A percentile compares a stretch with the other conserved stretches of the same genome.
Conservation (phyloP, 2,113 vertebrate genomes). For the Thomomys bottae region DNA sequence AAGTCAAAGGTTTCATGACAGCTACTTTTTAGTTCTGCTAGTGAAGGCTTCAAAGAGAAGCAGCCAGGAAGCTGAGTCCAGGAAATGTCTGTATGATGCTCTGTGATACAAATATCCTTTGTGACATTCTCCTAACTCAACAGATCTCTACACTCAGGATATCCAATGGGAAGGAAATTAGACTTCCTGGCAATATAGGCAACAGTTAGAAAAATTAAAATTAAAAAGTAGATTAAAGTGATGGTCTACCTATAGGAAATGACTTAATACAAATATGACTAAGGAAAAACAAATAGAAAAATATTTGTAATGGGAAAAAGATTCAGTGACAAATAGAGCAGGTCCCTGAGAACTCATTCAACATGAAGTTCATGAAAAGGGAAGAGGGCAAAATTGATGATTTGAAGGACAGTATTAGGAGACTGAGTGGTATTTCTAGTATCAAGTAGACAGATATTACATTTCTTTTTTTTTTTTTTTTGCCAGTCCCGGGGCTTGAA, state of each 20-base stretch:
- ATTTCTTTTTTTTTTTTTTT: no score
- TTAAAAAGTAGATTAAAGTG: neutral
- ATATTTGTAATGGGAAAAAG: neutral
- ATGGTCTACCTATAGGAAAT: neutral
- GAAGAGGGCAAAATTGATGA: neutral
- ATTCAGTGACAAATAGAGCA: neutral
- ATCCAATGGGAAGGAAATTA: slow-evolving; percentile 20
- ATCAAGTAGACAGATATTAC: neutral
- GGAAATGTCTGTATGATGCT: neutral
- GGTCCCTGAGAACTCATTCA: neutral
- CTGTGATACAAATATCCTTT: neutral
- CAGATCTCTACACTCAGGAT: neutral
- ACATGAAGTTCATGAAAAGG: neutral
- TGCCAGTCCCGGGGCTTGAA: no score
- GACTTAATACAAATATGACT: neutral
- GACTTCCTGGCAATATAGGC: neutral
- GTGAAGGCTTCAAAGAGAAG: neutral
- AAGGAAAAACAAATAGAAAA: neutral
- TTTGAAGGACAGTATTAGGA: neutral
- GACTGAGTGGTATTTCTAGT: neutral
- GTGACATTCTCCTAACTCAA: neutral
- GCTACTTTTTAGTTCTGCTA: slow-evolving; percentile 3
- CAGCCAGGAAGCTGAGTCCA: neutral
- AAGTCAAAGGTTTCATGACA: neutral
- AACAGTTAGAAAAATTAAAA: slow-evolving; percentile 6